Conservation (phyloP, 1,140 invertebrate species). For the Sarcophaga peregrina region DNA sequence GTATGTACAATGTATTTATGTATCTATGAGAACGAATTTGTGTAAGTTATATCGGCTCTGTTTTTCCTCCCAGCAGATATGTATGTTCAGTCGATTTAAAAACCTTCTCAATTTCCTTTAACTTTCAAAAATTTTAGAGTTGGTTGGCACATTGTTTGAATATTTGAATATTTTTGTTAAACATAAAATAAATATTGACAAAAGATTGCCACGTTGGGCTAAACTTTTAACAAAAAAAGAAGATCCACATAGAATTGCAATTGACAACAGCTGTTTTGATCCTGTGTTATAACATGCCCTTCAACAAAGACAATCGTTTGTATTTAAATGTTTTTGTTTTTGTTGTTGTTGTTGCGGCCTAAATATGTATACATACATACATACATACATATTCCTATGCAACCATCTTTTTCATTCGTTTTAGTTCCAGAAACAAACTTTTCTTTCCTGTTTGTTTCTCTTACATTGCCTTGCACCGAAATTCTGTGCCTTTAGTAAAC, state of each 20-base stretch:
- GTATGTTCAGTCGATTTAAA: too few relatives aligned
- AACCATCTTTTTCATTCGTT: not conserved
- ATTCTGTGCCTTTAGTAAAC: not conserved
- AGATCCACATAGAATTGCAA: constrained; percentile 25
- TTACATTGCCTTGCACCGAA: not conserved
- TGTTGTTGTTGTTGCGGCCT: not conserved
- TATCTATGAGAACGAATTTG: too few relatives aligned
- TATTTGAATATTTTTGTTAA: constrained; percentile 16
- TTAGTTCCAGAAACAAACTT: not conserved
- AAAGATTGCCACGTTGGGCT: constrained; percentile 30
- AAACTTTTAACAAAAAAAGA: not conserved
- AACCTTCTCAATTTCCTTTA: too few relatives aligned
- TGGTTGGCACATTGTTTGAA: too few relatives aligned
- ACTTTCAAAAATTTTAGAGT: too few relatives aligned
- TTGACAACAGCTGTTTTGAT: constrained; percentile 32
- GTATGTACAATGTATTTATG: too few relatives aligned
- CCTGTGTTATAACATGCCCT: not conserved
- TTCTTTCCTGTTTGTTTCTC: not conserved
- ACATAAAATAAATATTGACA: constrained; percentile 37
- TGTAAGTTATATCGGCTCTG: too few relatives aligned
- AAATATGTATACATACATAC: too few relatives aligned
- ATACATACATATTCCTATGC: not conserved
- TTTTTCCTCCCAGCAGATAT: too few relatives aligned
- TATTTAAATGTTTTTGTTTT: constrained; percentile 25
- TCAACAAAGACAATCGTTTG: constrained; percentile 35